Base-by-base conservation (phyloP, 1,140 invertebrate species). In the Drosophila carrolli region DNA sequence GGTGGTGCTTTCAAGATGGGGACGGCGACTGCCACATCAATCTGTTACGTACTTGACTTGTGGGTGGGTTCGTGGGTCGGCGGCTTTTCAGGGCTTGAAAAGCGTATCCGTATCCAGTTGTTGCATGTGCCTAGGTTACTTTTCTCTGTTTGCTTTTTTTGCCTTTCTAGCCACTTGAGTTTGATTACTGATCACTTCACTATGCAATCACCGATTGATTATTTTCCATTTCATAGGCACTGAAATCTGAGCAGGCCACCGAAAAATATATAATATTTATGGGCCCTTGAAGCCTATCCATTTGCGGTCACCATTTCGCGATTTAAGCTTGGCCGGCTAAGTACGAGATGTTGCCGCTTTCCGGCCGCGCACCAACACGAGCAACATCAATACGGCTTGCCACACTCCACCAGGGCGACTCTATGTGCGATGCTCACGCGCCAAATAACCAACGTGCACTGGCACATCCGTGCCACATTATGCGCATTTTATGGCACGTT, bases 391-490 rank as follows among this genome's bases (percentile, higher is more conserved):
- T 29, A 66, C 61, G 43, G 23, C 19, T 19, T 43, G 29, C 65
- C 51, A 40, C 43, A 11, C 38, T 4, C 4, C 32, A 9, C 29
- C 29, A n/a, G n/a, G 5, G 13, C 14, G 14, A 37, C 57, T 13
- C 13, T 51, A 16, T 32, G 38, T 46, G 50, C 57, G 62, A 53
- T 91, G 78, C 56, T 85, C 65, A 62, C 78, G 61, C 85, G 82
- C 67, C 89, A 85, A 91, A 91, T 90, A 86, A 78, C 79, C 77
- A 91, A 81, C 90, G 90, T 89, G 85, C 74, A 91, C 90, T 91
- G 90, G 82, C 90, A 86, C 78, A 78, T 89, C 90, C 81, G 67
- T 70, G 71, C 74, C 73, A 91, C 79, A 91, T 90, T 90, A 90
- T 91, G 90, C 90, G 90, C 81, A 91, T 86, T 91, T 91, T 91